phyloP scores from a whole-genome alignment of 2,797 vertebrate genomes.

The Sebastes trivittatus region DNA sequence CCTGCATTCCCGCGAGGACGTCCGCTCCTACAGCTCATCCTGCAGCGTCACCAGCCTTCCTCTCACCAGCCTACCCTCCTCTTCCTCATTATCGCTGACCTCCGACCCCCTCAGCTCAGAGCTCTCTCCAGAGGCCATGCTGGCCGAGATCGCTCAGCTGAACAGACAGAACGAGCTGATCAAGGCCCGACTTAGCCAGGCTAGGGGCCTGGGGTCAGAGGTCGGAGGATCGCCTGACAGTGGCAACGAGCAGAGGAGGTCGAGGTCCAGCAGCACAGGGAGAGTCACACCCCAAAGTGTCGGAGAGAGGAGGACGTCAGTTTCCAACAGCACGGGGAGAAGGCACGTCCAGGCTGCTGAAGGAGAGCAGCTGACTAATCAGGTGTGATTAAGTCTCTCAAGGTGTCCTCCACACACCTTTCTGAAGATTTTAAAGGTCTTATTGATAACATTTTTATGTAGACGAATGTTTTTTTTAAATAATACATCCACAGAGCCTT shows the following conservation, averaged over 20 bases:
- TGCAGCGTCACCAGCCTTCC: constrained; percentile 62
- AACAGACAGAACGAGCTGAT: constrained; percentile 85
- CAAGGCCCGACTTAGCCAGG: constrained; percentile 81
- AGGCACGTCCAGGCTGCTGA: constrained; percentile 12
- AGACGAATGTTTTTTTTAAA: no score
- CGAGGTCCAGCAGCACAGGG: constrained; percentile 30
- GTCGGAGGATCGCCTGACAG: background rate
- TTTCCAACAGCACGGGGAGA: constrained; percentile 31
- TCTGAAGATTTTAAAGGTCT: background rate
- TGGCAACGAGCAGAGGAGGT: background rate
- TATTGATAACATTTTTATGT: no score
- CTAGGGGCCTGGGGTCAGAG: constrained; percentile 20
- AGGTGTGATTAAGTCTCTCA: constrained; percentile 51
- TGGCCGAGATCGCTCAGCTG: constrained; percentile 84
- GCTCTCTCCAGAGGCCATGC: constrained; percentile 70
- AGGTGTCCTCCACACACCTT: background rate
- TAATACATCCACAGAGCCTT: no score
- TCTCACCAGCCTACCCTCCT: constrained; percentile 50
- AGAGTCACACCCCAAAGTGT: constrained; percentile 35
- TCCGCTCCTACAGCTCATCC: constrained; percentile 48
- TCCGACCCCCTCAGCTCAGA: constrained; percentile 16
- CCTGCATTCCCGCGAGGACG: constrained; percentile 49
- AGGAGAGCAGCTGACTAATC: constrained; percentile 22
- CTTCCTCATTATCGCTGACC: constrained; percentile 38
- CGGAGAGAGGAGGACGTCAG: constrained; percentile 14